A percentile compares a stretch with the other conserved stretches of the same genome.
Evolutionary conservation across 2,797 vertebrate genomes (phyloP).

Genomic region (Microhierax caerulescens): DNA sequence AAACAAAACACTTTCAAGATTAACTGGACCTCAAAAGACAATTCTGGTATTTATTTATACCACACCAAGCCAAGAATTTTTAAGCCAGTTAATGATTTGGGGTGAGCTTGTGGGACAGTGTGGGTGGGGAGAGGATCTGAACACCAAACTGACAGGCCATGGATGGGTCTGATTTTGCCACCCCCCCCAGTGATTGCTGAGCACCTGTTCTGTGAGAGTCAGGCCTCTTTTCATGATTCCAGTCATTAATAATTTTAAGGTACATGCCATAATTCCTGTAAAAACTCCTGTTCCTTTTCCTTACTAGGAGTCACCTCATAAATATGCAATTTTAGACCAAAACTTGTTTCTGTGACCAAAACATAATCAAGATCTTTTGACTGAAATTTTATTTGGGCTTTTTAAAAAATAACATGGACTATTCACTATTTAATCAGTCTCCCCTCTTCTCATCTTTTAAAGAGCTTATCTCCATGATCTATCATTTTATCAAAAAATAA

Average conservation of each 20-base stretch:
- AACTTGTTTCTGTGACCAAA: neutral
- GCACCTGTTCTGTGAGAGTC: neutral
- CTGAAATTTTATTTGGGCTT: neutral
- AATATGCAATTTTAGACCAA: neutral
- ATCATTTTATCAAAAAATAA: neutral
- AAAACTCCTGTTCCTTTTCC: neutral
- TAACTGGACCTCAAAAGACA: neutral
- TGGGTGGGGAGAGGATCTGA: neutral
- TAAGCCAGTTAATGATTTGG: neutral
- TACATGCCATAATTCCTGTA: neutral
- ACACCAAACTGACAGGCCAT: neutral
- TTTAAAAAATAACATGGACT: neutral
- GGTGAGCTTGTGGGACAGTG: neutral
- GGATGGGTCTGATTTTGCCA: neutral
- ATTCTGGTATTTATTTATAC: neutral
- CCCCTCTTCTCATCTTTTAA: neutral
- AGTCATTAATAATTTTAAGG: neutral
- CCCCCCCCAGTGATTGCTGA: neutral
- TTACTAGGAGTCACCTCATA: neutral
- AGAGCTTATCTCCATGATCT: neutral
- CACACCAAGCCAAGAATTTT: neutral
- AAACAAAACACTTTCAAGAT: neutral
- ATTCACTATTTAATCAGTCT: neutral
- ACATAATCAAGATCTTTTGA: neutral
- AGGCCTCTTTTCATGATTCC: neutral